These are phyloP conservation scores for Argyrosomus japonicus DNA, from an alignment of 2,113 vertebrate genomes.

Conservation along the genomic window DNA sequence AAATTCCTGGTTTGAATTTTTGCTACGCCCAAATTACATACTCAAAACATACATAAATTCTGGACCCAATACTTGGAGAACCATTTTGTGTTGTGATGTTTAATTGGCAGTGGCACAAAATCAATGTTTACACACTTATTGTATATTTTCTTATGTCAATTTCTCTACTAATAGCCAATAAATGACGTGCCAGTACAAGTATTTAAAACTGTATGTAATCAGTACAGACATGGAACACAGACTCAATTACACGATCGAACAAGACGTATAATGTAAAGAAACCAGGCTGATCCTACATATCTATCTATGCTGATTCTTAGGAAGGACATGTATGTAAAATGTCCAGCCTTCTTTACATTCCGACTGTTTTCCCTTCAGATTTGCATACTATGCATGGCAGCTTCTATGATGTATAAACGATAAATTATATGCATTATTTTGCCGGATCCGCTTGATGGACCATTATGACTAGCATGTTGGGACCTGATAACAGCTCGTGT, in stretches of 20 bases:
- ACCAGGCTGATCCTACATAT: not conserved
- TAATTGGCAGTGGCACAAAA: too few species aligned
- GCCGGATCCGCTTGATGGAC: not conserved
- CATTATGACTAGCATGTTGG: not conserved
- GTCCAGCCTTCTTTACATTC: not conserved
- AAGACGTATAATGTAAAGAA: not conserved
- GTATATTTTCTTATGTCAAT: too few species aligned
- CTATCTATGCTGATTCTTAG: not conserved
- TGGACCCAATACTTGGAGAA: too few species aligned
- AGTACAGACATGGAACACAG: not conserved
- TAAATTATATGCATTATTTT: conserved; percentile 7
- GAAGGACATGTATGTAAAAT: not conserved
- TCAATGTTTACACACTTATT: too few species aligned
- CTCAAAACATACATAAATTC: not conserved
- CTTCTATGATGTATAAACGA: conserved; percentile 2
- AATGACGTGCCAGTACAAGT: too few species aligned
- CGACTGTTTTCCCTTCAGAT: conserved; percentile 6
- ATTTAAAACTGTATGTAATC: not conserved
- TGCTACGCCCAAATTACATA: not conserved
- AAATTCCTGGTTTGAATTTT: too few species aligned
- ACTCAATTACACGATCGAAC: not conserved
- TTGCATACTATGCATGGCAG: not conserved
- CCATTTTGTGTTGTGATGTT: too few species aligned
- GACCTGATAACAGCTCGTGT: not conserved
- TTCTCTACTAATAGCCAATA: too few species aligned